Conservation (phyloP, 1,140 invertebrate genomes). For the Eurytemora carolleeae region DNA sequence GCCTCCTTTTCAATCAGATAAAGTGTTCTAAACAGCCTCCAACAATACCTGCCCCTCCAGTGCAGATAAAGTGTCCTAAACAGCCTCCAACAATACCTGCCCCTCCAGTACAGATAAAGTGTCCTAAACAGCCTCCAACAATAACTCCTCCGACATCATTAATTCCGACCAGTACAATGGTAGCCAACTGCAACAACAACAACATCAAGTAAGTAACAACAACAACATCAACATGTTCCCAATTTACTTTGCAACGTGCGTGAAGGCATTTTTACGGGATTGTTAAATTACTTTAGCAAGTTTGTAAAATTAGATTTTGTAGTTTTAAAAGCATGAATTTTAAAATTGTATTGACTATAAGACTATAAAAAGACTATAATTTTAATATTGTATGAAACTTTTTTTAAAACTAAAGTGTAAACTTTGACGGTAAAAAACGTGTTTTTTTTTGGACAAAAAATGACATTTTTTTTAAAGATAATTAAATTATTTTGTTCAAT, state of each 20-base stretch:
- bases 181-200: constrained; percentile 51
- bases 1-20: not conserved
- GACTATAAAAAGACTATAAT: not conserved
- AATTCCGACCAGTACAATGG: constrained; percentile 54
- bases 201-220: not conserved
- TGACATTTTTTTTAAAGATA: not conserved
- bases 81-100: constrained; percentile 72
- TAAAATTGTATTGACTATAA: not conserved
- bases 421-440: not conserved
- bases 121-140: constrained; percentile 73
- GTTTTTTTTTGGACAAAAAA: not conserved
- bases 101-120: constrained; percentile 81
- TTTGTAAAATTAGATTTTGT: too few species aligned
- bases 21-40: not conserved
- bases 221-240: too few species aligned
- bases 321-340: not conserved
- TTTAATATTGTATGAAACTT: too few species aligned
- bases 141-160: constrained; percentile 80
- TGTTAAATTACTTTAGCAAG: too few species aligned
- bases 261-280: too few species aligned
- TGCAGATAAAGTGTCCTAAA: not conserved
- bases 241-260: too few species aligned
- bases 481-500: not conserved
- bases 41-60: not conserved
- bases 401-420: too few species aligned